Percentiles rank a stretch among this genome's conserved stretches.
These are phyloP conservation scores for Carterocephalus palaemon DNA, from an alignment of 2,888 invertebrate species.

Conservation along the genomic window DNA sequence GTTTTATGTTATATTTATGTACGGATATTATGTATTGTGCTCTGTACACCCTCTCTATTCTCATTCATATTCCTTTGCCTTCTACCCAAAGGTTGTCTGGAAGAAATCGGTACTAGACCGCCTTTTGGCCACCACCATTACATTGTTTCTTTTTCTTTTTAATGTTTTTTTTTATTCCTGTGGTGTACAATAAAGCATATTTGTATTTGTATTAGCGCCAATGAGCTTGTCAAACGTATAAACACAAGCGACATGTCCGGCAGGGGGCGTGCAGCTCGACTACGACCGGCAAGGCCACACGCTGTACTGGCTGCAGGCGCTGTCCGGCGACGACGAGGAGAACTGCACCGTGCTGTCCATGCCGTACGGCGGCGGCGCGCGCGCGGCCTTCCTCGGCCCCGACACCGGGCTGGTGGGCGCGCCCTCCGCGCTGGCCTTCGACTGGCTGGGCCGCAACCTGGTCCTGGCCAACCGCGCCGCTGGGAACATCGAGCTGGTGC, in stretches of 20 bases:
- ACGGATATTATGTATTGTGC: too few relatives aligned
- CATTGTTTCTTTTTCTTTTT: too few relatives aligned
- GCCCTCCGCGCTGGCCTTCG: conserved; percentile 94
- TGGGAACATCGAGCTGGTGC: conserved; percentile 93
- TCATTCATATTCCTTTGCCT: too few relatives aligned
- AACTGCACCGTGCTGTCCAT: conserved; percentile 92
- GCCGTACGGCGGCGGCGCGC: conserved; percentile 90
- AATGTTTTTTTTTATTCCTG: not conserved
- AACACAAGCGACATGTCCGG: too few relatives aligned
- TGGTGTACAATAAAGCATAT: too few relatives aligned
- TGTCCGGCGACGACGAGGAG: conserved; percentile 83
- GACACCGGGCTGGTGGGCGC: conserved; percentile 94
- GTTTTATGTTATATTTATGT: too few relatives aligned
- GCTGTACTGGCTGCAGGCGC: conserved; percentile 92
- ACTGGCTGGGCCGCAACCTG: conserved; percentile 97
- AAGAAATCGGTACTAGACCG: too few relatives aligned
- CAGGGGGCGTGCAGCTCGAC: conserved; percentile 91
- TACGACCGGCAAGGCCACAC: conserved; percentile 92
- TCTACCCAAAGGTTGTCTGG: too few relatives aligned
- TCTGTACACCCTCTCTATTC: too few relatives aligned
- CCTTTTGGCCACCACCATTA: too few relatives aligned
- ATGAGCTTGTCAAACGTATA: too few relatives aligned
- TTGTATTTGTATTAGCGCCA: too few relatives aligned
- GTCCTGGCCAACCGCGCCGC: conserved; percentile 94
- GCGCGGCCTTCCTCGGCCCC: conserved; percentile 84